Conservation (phyloP, 1,140 invertebrate genomes). For the Procambarus clarkii region DNA sequence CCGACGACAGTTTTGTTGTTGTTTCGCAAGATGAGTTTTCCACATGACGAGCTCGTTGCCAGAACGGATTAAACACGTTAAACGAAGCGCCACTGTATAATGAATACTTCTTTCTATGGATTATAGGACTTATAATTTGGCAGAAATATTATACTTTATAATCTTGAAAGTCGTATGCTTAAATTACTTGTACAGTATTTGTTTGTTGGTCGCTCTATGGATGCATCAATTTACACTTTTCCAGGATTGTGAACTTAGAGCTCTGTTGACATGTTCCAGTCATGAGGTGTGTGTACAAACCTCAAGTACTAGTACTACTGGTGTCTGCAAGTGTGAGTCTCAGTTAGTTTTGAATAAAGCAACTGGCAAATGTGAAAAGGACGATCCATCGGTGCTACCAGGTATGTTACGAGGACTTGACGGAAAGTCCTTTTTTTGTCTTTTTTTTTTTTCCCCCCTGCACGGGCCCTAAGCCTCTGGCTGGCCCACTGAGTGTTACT, state of each 20-base stretch:
- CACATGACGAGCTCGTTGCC: too few species aligned
- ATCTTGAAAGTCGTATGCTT: too few species aligned
- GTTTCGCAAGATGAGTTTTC: too few species aligned
- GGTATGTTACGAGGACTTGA: not conserved
- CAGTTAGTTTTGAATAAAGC: not conserved
- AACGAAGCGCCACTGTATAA: too few species aligned
- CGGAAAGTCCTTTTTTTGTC: not conserved
- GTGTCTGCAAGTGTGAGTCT: not conserved
- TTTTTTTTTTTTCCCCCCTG: not conserved
- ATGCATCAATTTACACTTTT: not conserved
- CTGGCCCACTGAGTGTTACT: not conserved
- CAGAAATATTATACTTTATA: too few species aligned
- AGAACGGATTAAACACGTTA: too few species aligned
- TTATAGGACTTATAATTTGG: too few species aligned
- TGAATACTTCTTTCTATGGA: too few species aligned
- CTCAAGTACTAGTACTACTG: not conserved
- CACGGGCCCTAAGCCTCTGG: not conserved
- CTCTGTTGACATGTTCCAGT: not conserved
- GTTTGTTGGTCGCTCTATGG: too few species aligned
- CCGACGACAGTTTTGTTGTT: too few species aligned
- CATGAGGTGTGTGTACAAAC: not conserved
- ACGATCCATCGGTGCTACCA: not conserved
- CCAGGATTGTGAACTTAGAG: not conserved
- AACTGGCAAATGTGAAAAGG: not conserved
- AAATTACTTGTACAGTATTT: too few species aligned